Evolutionary conservation across 2,797 vertebrate genomes (phyloP), one percentile per base, ranked within the genome.

Genomic region (Streptopelia turtur): DNA sequence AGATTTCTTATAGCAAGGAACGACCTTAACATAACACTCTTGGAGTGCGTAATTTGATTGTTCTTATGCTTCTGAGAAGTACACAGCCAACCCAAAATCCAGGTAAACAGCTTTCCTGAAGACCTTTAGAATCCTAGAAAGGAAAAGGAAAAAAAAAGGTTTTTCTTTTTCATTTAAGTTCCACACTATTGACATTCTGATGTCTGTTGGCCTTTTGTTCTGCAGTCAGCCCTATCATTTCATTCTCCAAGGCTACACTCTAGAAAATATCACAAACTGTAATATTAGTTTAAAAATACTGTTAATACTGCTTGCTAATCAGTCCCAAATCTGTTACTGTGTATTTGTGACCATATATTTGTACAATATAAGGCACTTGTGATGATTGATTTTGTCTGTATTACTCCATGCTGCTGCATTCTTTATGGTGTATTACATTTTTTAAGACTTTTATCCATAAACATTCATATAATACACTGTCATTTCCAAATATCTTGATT

Each of bases 111-210:
- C 24, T 93, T 83, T 89, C 13, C 27, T 66, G 43, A 71, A 89
- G 31, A 56, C 2, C 23, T 77, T 31, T 15, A 65, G 13, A 63
- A 35, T 50, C 30, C 11, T 41, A 5, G 6, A 66, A 83, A 84
- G 10, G 1, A 24, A 63, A 43, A 50, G 35, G 55, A n/a, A 16
- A 33, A 4, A 50, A 14, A 13, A 1, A 21, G 0, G 0, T 8
- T 64, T 90, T 50, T 11, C 1, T 15, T 61, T 76, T 53, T 30
- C 7, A 1, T 87, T 74, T 52, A 28, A 55, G 52, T 78, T 75
- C 23, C 31, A 30, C 13, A 13, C 1, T 27, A 23, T 8, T 22
- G 57, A 70, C 13, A 31, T 80, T 80, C 35, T 87, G n/a, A 6
- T 80, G 3, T 25, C 6, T 60, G 4, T 57, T 49, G 16, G 8